Evolutionary conservation across 1,140 invertebrate species (phyloP).

Genomic region (Helicoverpa zea): DNA sequence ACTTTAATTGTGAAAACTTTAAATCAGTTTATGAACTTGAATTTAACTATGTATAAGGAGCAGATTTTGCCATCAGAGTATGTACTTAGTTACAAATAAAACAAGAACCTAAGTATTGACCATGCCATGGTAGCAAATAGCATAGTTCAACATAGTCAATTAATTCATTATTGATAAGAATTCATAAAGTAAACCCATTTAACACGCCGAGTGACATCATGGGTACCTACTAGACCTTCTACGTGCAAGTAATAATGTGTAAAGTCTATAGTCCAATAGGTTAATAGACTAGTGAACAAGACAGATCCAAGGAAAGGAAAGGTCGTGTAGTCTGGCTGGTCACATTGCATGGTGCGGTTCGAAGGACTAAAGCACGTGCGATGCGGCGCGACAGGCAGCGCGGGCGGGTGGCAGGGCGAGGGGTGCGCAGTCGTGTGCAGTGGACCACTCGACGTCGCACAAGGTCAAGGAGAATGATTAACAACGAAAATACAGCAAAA

Average conservation of each 20-base stretch:
- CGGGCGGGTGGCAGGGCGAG: slow-evolving; percentile 76
- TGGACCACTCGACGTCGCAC: slow-evolving; percentile 86
- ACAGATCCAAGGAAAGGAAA: slow-evolving; percentile 36
- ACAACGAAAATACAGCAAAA: slow-evolving; percentile 87
- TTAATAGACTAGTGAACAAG: slow-evolving; percentile 41
- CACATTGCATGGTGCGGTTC: slow-evolving; percentile 65
- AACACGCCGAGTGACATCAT: neutral
- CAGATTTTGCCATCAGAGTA: no score
- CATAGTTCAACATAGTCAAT: no score
- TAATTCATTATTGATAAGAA: no score
- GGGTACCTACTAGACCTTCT: neutral
- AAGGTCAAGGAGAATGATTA: slow-evolving; percentile 87
- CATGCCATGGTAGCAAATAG: no score
- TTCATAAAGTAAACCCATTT: no score
- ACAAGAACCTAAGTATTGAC: no score
- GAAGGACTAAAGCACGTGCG: slow-evolving; percentile 74
- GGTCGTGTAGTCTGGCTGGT: slow-evolving; percentile 48
- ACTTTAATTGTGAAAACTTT: no score
- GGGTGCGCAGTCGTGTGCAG: slow-evolving; percentile 85
- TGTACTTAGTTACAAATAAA: no score
- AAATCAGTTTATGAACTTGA: no score
- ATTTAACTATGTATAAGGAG: no score
- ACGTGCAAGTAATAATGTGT: slow-evolving; percentile 1
- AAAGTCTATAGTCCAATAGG: slow-evolving; percentile 28
- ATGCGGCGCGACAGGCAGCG: slow-evolving; percentile 76